Evolutionary conservation across 1,140 invertebrate genomes (phyloP).

Genomic region (Neodiprion fabricii): DNA sequence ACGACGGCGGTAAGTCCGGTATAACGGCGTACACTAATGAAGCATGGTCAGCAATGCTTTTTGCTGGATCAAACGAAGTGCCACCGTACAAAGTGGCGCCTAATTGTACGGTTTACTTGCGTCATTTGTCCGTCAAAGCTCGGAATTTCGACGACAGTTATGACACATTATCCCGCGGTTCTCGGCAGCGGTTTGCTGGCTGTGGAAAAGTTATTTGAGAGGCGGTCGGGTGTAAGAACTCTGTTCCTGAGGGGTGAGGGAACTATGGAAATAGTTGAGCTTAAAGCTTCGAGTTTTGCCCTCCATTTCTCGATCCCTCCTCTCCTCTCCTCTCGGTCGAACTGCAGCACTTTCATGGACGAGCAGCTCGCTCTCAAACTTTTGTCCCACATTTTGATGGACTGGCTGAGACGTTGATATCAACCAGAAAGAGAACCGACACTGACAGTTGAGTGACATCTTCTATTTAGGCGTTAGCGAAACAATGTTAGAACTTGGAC

Average conservation of each 20-base stretch:
- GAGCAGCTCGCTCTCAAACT: neutral
- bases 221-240: neutral
- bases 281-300: conserved; percentile 16
- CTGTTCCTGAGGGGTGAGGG: neutral
- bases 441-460: neutral
- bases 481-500: too few relatives aligned
- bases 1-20: too few relatives aligned
- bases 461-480: too few relatives aligned
- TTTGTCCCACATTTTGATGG: conserved; percentile 1
- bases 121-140: neutral
- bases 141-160: too few relatives aligned
- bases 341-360: neutral
- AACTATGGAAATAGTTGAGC: neutral
- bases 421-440: neutral
- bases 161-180: too few relatives aligned
- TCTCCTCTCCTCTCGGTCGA: neutral
- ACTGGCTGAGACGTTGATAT: conserved; percentile 4
- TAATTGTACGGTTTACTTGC: neutral
- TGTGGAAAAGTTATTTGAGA: neutral
- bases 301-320: neutral
- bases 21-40: too few relatives aligned
- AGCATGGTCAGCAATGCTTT: too few relatives aligned
- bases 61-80: too few relatives aligned
- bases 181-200: neutral
- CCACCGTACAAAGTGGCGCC: neutral